Conservation (phyloP, 23 tunicate species). For the Styela clava region DNA sequence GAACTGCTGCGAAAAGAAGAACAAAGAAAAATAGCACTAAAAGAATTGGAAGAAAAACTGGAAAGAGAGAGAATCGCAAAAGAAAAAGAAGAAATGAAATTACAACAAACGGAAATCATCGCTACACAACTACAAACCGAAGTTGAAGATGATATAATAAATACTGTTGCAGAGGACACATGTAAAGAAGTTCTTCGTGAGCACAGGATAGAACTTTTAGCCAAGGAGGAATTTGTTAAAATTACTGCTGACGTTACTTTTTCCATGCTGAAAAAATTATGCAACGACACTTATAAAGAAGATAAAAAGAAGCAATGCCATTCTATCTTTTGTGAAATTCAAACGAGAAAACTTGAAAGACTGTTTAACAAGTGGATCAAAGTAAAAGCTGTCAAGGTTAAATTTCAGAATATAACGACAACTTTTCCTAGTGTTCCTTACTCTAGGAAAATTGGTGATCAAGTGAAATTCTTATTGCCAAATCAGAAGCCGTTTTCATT, state of each 20-base stretch:
- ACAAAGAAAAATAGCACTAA: slow-evolving; percentile 19
- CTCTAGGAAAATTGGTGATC: slow-evolving; percentile 30
- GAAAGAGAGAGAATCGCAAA: slow-evolving; percentile 14
- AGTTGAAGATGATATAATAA: slow-evolving; percentile 22
- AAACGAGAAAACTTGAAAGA: slow-evolving; percentile 2
- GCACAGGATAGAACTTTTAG: not conserved
- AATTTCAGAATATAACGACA: slow-evolving; percentile 25
- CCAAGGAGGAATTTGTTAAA: not conserved
- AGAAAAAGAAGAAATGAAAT: not conserved
- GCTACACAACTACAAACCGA: not conserved
- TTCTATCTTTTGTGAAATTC: slow-evolving; percentile 10
- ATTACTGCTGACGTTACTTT: not conserved
- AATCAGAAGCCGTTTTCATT: not conserved
- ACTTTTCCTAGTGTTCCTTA: slow-evolving; percentile 61
- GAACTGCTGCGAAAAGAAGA: slow-evolving; percentile 21
- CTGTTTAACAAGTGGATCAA: slow-evolving; percentile 46
- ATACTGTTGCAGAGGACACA: not conserved
- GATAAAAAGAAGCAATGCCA: slow-evolving; percentile 17
- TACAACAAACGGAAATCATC: slow-evolving; percentile 17
- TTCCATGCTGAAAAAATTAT: not conserved
- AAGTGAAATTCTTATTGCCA: slow-evolving; percentile 39
- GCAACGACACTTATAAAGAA: slow-evolving; percentile 3
- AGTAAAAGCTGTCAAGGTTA: slow-evolving; percentile 1
- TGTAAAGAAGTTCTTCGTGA: not conserved
- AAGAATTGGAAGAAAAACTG: not conserved